Conservation (phyloP, 2,113 vertebrate genomes). For the Phalacrocorax aristotelis region DNA sequence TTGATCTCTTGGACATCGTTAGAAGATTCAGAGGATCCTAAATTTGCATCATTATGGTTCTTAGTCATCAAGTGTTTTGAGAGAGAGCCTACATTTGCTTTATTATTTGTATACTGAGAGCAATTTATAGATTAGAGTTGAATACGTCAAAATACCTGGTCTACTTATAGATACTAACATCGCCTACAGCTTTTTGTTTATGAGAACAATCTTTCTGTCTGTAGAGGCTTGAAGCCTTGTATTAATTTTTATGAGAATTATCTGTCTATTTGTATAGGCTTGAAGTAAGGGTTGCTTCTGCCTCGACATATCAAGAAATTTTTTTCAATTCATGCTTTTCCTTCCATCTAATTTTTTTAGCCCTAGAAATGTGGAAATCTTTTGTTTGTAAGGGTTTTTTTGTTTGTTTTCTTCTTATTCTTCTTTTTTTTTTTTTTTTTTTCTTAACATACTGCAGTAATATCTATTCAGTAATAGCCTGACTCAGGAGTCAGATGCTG, state of each 20-base stretch:
- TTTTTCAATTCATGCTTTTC: not conserved
- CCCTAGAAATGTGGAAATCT: not conserved
- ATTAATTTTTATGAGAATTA: conserved; percentile 23
- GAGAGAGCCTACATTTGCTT: not conserved
- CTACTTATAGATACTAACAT: not conserved
- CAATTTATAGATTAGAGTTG: conserved; percentile 42
- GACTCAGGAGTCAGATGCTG: not conserved
- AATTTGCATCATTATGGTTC: not conserved
- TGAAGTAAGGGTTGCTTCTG: not conserved
- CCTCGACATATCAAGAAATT: not conserved
- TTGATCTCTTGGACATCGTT: conserved; percentile 17
- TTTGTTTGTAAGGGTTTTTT: not conserved
- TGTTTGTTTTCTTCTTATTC: not conserved
- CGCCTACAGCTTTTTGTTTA: conserved; percentile 13
- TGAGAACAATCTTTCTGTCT: conserved; percentile 18
- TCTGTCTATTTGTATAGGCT: not conserved
- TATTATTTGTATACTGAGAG: conserved; percentile 21
- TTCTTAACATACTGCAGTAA: not conserved
- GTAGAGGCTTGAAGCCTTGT: conserved; percentile 31
- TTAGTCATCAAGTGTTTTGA: conserved; percentile 32
- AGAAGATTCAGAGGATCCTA: conserved; percentile 6
- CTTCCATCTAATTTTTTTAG: not conserved
- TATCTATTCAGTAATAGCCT: not conserved
- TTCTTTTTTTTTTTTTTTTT: not conserved
- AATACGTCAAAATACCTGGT: conserved; percentile 21